Base-by-base conservation (phyloP, 2,113 vertebrate species). In the Dipodomys spectabilis region DNA sequence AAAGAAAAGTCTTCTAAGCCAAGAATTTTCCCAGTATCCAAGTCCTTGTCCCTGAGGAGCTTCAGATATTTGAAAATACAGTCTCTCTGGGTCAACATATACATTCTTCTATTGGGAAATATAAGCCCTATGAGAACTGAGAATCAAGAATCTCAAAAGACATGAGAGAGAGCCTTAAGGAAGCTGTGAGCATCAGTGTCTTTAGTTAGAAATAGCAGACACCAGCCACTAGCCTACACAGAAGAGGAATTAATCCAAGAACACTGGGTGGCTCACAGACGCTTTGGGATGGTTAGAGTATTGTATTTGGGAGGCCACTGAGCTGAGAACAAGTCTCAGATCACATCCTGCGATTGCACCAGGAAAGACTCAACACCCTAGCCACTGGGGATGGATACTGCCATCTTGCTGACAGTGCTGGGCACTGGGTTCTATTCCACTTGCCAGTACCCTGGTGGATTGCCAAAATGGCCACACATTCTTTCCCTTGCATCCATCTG, bases 131-230 rank as follows among this genome's bases (percentile, higher is more conserved):
- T 71, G 80, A 79, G 73, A 93, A 67, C 4, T 23, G 16, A 49
- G 90, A 88, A 69, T 88, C 67, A 28, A 45, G 39, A 18, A 75
- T 28, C 86, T 72, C 39, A 72, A 57, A 32, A 72, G 35, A 94
- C 22, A 81, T 25, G 30, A 53, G 30, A 86, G 39, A 4, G 32
- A 74, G 53, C 64, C 79, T 75, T 10, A 25, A 49, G 80, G 78
- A 80, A 80, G 65, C 39, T 3, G 11, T 67, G 18, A 22, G 28
- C 2, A 8, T 72, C 23, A 30, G 49, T 16, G 60, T 32, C 28
- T 39, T 71, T 35, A 80, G 71, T 62, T 49, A 49, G 49, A 49
- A 86, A 30, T 2, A 65, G 30, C 9, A 68, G 71, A 82, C 83
- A 60, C 32, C 19, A 62, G 57, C 39, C 19, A 62, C 30, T 72